A percentile compares a stretch with the other conserved stretches of the same genome.
Conservation (phyloP, 2,888 invertebrate genomes). For the Gymnoscelis rufifasciata region DNA sequence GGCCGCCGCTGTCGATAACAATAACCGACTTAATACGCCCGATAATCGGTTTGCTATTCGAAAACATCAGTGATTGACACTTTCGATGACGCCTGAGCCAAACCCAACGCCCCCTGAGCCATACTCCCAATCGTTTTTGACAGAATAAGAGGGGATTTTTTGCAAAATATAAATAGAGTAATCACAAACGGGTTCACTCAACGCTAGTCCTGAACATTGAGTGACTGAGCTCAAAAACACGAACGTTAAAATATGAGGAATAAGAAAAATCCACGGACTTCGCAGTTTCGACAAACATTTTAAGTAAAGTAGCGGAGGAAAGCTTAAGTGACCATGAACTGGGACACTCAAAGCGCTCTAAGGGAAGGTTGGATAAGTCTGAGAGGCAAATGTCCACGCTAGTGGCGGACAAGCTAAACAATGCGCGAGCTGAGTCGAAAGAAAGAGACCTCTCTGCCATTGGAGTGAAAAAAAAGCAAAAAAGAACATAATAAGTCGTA, state of each 20-base stretch:
- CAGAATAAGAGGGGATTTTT: conserved; percentile 31
- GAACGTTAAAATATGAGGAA: conserved; percentile 7
- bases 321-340: conserved; percentile 47
- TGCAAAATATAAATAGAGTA: conserved; percentile 29
- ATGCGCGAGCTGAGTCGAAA: conserved; percentile 48
- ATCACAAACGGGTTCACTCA: conserved; percentile 14
- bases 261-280: conserved; percentile 19
- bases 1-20: conserved; percentile 71
- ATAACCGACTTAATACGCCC: conserved; percentile 76
- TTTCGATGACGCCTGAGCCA: conserved; percentile 65
- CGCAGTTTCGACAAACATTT: conserved; percentile 32
- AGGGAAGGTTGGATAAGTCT: conserved; percentile 46
- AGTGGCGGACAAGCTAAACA: conserved; percentile 57
- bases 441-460: conserved; percentile 61
- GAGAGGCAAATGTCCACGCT: conserved; percentile 60
- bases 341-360: conserved; percentile 37
- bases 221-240: conserved; percentile 4
- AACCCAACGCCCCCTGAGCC: conserved; percentile 47
- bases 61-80: conserved; percentile 77
- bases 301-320: conserved; percentile 28
- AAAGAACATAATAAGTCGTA: conserved; percentile 60
- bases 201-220: conserved; percentile 8
- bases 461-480: conserved; percentile 57
- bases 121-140: conserved; percentile 45
- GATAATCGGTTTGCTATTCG: conserved; percentile 78